Evolutionary conservation across 2,797 vertebrate genomes (phyloP), one percentile per base, ranked within the genome.

Genomic region (Capromys pilorides): DNA sequence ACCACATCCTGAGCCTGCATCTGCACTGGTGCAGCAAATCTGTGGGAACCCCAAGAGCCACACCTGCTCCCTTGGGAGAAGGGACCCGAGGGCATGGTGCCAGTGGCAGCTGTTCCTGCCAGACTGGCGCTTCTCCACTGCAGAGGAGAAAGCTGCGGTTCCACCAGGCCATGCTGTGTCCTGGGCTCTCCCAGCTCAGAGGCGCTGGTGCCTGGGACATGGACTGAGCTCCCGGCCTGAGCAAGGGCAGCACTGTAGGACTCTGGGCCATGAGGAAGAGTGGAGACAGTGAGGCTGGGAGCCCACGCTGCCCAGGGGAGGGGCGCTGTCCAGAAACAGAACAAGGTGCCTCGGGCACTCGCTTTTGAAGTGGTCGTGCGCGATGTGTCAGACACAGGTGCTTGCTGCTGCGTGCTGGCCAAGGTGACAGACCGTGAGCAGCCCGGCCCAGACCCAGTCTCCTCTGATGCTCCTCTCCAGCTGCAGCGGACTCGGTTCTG

Each of bases 401-500:
- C n/a, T 31, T 31, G 3, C 16, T 28, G 39, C 24, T 33, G 39
- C 5, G 0, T 1, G 0, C 19, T 28, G 24, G 19, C n/a, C 1
- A 7, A 31, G 45, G 28, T 1, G 6, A 11, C 22, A 7, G 22
- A 6, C 79, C 13, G 9, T 0, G 7, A 31, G 69, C 49, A 28
- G 67, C 81, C 41, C 0, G 3, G 8, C 78, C 92, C 66, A 6
- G 0, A 66, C 91, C 87, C 45, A 64, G n/a, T 41, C 64, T 97
- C 96, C 94, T 21, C 66, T 67, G 26, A 16, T 66, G 41, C 94
- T 26, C 88, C 49, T 22, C 91, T 81, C 45, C 80, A 73, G 87
- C 94, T 67, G n/a, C 88, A 90, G 71, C 86, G n/a, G 93, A 75
- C 93, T 61, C 59, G 36, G 79, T 95, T 64, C 77, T 69, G 66